Base-by-base conservation (phyloP, 2,797 vertebrate species). In the Setipinna tenuifilis region DNA sequence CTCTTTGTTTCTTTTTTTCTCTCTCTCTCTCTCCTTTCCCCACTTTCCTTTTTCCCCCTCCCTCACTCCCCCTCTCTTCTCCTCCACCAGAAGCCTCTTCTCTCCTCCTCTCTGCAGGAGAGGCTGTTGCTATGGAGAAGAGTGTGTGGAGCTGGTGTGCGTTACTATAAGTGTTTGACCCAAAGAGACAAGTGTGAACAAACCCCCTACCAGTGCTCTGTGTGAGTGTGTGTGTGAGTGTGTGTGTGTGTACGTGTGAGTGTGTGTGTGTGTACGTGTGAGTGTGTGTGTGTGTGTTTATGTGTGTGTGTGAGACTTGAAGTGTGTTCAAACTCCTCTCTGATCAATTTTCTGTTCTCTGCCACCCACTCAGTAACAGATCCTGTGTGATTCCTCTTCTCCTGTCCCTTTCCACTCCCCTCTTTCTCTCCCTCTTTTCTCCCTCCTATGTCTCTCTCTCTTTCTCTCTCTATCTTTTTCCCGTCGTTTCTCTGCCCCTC, bases 291-390 rank as follows among this genome's bases (percentile, higher is more conserved):
- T 48, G 35, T 48, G 35, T 46, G 41, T 46, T 21, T 65, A 2
- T 48, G 41, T 65, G 58, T 23, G 31, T 83, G 58, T 17, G 5
- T 21, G 48, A 48, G 16, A 23, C 14, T 14, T 54, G 50, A 54
- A 41, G 46, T 58, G 19, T 48, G 50, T n/a, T 17, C 31, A 71
- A 46, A 83, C 81, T 31, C n/a, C 0, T 65, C 62, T 82, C 41
- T 71, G 65, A 71, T 68, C 71, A 58, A 28, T 80, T 80, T 41
- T 58, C 21, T 84, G 83, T 50, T 14, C 65, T 62, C 46, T 7
- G n/a, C 62, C 83, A 31, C 65, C 65, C 65, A 71, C 65, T 71
- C 65, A 71, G 65, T 17, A 71, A 71, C 65, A 71, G 65, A 71
- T 35, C 28, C 25, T 68, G 23, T 71, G 25, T 31, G 14, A 31